Evolutionary conservation across 2,113 vertebrate species (phyloP).

Genomic region (Oreochromis aureus): DNA sequence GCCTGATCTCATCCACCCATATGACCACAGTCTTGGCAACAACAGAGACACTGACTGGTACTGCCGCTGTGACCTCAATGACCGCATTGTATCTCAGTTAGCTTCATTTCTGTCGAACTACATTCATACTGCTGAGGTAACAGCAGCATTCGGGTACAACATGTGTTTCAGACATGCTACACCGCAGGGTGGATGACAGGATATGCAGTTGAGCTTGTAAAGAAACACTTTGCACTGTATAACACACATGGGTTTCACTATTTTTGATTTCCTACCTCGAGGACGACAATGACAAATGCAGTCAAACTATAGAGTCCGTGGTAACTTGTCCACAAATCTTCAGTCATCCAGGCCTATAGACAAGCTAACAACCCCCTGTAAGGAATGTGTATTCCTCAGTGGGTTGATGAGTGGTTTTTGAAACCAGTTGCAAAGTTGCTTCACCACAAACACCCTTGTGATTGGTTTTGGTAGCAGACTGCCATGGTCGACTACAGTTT

Average conservation of each 20-base stretch:
- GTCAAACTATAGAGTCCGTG: neutral
- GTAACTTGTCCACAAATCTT: neutral
- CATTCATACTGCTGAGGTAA: neutral
- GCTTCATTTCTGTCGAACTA: neutral
- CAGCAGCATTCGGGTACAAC: neutral
- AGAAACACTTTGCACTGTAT: neutral
- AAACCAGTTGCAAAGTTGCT: neutral
- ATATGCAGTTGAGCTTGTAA: neutral
- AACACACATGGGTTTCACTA: neutral
- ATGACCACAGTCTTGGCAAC: conserved; percentile 1
- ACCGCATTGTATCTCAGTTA: conserved; percentile 40
- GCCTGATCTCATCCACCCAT: neutral
- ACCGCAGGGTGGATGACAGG: neutral
- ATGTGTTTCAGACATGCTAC: neutral
- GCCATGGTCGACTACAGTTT: neutral
- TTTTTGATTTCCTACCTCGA: neutral
- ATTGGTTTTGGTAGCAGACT: neutral
- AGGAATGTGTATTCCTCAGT: neutral
- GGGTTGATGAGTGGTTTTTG: rapidly evolving
- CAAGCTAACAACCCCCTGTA: no score
- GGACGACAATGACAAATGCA: neutral
- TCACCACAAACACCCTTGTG: neutral
- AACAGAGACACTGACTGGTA: conserved; percentile 33
- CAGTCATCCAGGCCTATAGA: neutral
- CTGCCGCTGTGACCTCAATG: conserved; percentile 31